Conservation (phyloP, 1,140 invertebrate genomes). For the Lepidurus apus region DNA sequence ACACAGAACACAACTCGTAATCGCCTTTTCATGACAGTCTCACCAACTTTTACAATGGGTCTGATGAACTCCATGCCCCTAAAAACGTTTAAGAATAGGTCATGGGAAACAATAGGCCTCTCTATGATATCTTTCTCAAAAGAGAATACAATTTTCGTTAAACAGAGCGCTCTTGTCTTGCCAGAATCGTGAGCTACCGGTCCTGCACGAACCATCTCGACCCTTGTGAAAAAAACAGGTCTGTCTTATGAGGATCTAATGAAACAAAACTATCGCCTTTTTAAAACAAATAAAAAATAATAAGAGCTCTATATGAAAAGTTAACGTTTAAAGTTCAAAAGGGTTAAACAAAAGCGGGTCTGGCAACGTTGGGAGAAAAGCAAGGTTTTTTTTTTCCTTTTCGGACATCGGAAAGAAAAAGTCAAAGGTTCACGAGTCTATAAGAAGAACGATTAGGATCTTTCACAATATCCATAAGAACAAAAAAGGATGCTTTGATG, state of each 20-base stretch:
- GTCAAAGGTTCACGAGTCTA: background rate
- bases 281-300: background rate
- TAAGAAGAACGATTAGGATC: background rate
- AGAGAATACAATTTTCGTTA: background rate
- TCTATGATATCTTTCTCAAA: background rate
- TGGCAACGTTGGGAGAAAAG: background rate
- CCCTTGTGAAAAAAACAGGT: background rate
- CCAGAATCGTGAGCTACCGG: background rate
- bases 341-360: background rate
- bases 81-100: background rate
- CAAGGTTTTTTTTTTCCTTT: no score
- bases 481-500: background rate
- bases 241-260: background rate
- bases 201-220: background rate
- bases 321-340: background rate
- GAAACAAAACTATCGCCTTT: background rate
- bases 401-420: background rate
- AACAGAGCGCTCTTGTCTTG: background rate
- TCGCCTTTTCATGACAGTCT: conserved; percentile 9
- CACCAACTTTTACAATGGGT: background rate
- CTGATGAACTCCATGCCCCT: background rate
- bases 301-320: background rate
- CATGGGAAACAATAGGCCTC: conserved; percentile 17
- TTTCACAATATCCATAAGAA: background rate
- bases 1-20: conserved; percentile 6